Evolutionary conservation across 2,797 vertebrate genomes (phyloP).

Genomic region (Agapornis canus): DNA sequence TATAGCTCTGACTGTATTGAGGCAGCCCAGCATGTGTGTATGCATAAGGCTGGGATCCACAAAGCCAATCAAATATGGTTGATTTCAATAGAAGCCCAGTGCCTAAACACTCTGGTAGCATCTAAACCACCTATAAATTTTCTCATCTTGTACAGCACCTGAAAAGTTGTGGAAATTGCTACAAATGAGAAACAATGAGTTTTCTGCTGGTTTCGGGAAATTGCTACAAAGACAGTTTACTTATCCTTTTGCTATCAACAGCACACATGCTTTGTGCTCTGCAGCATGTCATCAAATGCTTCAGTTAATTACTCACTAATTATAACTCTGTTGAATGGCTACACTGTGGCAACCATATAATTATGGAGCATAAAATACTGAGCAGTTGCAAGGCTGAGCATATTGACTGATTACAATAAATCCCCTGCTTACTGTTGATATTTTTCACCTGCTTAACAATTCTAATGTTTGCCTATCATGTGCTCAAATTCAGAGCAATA

Average conservation of each 20-base stretch:
- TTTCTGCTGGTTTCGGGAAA: conserved; percentile 31
- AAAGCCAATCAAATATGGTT: neutral
- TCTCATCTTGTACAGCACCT: neutral
- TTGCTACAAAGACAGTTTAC: conserved; percentile 32
- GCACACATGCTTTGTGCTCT: conserved; percentile 60
- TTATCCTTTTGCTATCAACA: conserved; percentile 58
- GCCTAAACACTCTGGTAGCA: neutral
- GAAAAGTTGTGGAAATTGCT: neutral
- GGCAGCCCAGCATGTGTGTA: neutral
- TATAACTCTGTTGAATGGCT: conserved; percentile 77
- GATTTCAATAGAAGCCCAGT: neutral
- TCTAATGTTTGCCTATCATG: conserved; percentile 45
- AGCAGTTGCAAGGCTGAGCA: conserved; percentile 69
- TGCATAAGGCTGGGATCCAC: neutral
- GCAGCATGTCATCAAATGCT: conserved; percentile 70
- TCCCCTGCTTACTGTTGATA: conserved; percentile 65
- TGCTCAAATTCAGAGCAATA: neutral
- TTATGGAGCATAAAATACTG: conserved; percentile 69
- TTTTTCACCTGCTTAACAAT: conserved; percentile 72
- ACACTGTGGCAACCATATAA: conserved; percentile 72
- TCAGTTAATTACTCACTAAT: conserved; percentile 80
- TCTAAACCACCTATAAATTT: neutral
- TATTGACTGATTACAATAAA: conserved; percentile 76
- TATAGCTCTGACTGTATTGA: neutral
- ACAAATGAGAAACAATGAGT: neutral